Evolutionary conservation across 1,140 invertebrate genomes (phyloP).

Genomic region (Harlomillsia oculata): DNA sequence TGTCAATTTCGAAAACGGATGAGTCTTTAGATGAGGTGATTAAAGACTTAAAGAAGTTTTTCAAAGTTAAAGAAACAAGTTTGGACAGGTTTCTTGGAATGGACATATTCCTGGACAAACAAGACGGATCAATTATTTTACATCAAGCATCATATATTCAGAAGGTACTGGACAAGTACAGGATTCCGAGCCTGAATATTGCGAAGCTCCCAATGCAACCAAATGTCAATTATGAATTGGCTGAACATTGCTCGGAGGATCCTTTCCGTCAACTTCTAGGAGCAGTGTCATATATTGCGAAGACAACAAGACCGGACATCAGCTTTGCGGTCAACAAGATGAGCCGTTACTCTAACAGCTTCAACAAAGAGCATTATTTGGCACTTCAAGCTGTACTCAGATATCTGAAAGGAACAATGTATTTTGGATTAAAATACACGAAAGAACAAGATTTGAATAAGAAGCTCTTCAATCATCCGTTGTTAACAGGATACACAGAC

Average conservation of each 20-base stretch:
- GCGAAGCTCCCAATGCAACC: not conserved
- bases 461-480: no score
- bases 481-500: not conserved
- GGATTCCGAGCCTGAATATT: not conserved
- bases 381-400: not conserved
- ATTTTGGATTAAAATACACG: not conserved
- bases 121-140: not conserved
- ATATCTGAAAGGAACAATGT: constrained; percentile 6
- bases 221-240: not conserved
- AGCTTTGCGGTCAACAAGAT: constrained; percentile 34
- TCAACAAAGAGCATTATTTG: constrained; percentile 32
- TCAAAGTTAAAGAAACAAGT: no score
- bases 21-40: not conserved
- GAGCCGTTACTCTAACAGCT: constrained; percentile 38
- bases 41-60: no score
- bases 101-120: no score
- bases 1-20: not conserved
- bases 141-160: not conserved
- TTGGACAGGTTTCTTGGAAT: no score
- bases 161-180: not conserved
- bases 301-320: constrained; percentile 10
- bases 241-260: not conserved
- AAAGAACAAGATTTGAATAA: not conserved
- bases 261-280: constrained; percentile 6
- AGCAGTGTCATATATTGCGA: not conserved